Evolutionary conservation across 2,797 vertebrate genomes (phyloP).

Genomic region (Iguana delicatissima): DNA sequence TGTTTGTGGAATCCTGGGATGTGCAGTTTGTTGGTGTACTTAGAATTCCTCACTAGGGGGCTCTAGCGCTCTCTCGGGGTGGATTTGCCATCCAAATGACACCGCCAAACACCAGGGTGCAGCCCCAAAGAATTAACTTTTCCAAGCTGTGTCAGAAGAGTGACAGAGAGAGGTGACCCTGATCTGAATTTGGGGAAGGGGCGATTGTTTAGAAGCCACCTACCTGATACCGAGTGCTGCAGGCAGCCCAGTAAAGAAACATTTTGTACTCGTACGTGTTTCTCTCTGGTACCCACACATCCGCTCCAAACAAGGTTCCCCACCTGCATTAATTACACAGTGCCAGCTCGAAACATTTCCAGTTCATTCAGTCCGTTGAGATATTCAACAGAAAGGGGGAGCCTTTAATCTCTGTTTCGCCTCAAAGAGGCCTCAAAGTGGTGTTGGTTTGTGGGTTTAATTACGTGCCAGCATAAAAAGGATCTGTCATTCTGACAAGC

Average conservation of each 20-base stretch:
- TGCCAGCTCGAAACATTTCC: not conserved
- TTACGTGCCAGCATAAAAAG: not conserved
- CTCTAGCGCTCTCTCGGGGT: too few relatives aligned
- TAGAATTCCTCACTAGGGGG: too few relatives aligned
- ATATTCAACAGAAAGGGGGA: not conserved
- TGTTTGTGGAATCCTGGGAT: too few relatives aligned
- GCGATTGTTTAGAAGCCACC: too few relatives aligned
- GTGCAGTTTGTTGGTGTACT: too few relatives aligned
- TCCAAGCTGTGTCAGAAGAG: not conserved
- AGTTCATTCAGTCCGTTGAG: not conserved
- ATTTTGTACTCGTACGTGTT: conserved; percentile 33
- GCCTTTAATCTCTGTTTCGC: too few relatives aligned
- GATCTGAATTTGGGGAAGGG: too few relatives aligned
- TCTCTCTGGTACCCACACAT: conserved; percentile 22
- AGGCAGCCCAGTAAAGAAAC: not conserved
- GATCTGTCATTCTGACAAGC: not conserved
- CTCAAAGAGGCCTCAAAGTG: not conserved
- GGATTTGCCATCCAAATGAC: too few relatives aligned
- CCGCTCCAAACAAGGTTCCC: conserved; percentile 22
- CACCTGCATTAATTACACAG: conserved; percentile 19
- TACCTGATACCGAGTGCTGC: not conserved
- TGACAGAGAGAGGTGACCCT: not conserved
- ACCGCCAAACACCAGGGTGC: too few relatives aligned
- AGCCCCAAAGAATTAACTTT: too few relatives aligned
- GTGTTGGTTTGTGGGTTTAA: not conserved